These are phyloP conservation scores for Oncorhynchus clarkii DNA, from an alignment of 2,113 vertebrate species.

Conservation along the genomic window DNA sequence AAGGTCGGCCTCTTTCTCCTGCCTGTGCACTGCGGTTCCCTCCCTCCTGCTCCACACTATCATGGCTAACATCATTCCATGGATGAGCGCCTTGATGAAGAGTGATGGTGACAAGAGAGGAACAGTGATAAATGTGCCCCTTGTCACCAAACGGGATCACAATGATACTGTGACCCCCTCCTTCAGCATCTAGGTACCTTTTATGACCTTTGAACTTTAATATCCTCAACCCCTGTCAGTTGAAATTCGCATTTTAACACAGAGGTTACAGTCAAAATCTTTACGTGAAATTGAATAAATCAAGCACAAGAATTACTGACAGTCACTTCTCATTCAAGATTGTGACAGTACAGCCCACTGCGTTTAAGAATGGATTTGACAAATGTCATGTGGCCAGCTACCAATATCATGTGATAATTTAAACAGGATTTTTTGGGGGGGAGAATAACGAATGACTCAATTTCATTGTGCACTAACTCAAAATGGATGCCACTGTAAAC, in stretches of 20 bases:
- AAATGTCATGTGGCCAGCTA: too few relatives aligned
- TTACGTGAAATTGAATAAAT: neutral
- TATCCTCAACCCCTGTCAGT: neutral
- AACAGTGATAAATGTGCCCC: neutral
- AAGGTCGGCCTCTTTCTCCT: neutral
- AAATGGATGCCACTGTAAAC: too few relatives aligned
- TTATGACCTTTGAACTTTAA: neutral
- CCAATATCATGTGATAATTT: too few relatives aligned
- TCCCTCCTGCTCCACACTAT: neutral
- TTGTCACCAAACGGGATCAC: neutral
- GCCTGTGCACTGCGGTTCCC: neutral
- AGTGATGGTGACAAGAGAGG: neutral
- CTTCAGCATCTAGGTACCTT: neutral
- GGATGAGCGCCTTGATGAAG: constrained; percentile 15
- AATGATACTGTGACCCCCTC: neutral
- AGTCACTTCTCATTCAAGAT: too few relatives aligned
- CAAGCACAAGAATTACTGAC: too few relatives aligned
- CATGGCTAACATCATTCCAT: constrained; percentile 13
- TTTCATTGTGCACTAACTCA: too few relatives aligned
- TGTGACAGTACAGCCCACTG: too few relatives aligned
- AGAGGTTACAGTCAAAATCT: neutral
- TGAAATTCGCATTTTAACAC: neutral
- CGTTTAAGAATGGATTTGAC: too few relatives aligned
- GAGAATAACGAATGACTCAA: too few relatives aligned
- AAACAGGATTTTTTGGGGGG: too few relatives aligned